These are phyloP conservation scores for Dendroctonus valens DNA, from an alignment of 1,140 invertebrate species.

Conservation along the genomic window DNA sequence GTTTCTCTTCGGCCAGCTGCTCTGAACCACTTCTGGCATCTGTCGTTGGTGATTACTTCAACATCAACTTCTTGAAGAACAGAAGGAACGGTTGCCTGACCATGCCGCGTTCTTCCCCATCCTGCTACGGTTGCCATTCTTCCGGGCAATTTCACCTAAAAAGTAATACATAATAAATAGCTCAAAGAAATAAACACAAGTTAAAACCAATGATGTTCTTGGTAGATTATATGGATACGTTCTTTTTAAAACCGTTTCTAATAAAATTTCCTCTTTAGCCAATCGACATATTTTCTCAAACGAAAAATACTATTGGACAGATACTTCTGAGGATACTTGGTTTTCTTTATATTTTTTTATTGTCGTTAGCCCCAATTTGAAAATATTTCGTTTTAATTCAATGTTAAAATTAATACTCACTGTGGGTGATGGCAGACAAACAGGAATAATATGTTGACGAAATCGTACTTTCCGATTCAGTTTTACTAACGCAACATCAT, in stretches of 20 bases:
- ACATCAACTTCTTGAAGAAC: slow-evolving; percentile 74
- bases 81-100: slow-evolving; percentile 75
- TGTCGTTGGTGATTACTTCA: slow-evolving; percentile 86
- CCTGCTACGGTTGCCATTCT: slow-evolving; percentile 85
- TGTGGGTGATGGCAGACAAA: slow-evolving; percentile 59
- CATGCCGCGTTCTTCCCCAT: slow-evolving; percentile 85
- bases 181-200: no score
- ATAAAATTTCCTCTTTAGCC: background rate
- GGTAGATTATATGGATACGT: background rate
- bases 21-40: slow-evolving; percentile 89
- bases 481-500: slow-evolving; percentile 84
- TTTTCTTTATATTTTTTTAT: no score
- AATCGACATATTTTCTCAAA: no score
- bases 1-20: slow-evolving; percentile 84
- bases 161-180: background rate
- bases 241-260: background rate
- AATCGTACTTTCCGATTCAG: slow-evolving; percentile 75
- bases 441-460: slow-evolving; percentile 87
- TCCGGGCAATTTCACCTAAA: slow-evolving; percentile 67
- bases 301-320: no score
- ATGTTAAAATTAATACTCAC: slow-evolving; percentile 34
- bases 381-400: no score
- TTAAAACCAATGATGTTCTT: slow-evolving; percentile 13
- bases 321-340: no score
- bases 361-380: no score